A percentile compares a stretch with the other conserved stretches of the same genome.
phyloP scores from a whole-genome alignment of 2,888 invertebrate genomes.

The Pterostichus niger region DNA sequence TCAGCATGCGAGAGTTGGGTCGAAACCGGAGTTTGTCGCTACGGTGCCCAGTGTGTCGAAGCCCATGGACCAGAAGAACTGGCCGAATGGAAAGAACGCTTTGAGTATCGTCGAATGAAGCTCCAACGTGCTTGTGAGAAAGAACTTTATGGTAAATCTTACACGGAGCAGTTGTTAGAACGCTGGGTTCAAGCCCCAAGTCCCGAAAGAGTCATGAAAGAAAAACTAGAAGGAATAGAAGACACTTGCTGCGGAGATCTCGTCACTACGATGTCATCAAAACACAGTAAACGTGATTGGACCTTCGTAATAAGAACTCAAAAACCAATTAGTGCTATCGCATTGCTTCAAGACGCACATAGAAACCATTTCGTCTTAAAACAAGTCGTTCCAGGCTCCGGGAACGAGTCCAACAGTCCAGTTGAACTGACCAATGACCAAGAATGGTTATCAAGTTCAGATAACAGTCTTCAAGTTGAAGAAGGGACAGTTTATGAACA shows the following conservation, averaged over 20 bases:
- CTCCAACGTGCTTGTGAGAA: conserved; percentile 83
- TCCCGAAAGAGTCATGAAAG: conserved; percentile 82
- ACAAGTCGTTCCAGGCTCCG: conserved; percentile 75
- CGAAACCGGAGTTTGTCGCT: conserved; percentile 81
- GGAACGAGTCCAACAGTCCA: conserved; percentile 68
- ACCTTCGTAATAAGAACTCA: conserved; percentile 80
- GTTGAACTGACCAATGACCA: conserved; percentile 75
- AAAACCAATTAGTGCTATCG: conserved; percentile 81
- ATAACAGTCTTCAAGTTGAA: background rate
- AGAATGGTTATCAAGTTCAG: conserved; percentile 69
- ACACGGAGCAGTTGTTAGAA: conserved; percentile 83
- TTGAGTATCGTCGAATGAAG: conserved; percentile 83
- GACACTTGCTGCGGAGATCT: conserved; percentile 81
- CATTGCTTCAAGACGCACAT: conserved; percentile 85
- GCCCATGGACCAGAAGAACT: conserved; percentile 87
- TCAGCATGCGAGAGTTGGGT: conserved; percentile 81
- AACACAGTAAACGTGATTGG: conserved; percentile 82
- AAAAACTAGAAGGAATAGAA: conserved; percentile 81
- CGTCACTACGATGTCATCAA: conserved; percentile 82
- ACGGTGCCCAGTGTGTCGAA: conserved; percentile 86
- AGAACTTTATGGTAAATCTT: conserved; percentile 82
- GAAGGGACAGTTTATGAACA: conserved; percentile 73
- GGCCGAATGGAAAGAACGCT: conserved; percentile 86
- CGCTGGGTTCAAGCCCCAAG: conserved; percentile 82
- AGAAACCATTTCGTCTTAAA: conserved; percentile 84